Evolutionary conservation across 2,888 invertebrate genomes (phyloP), one percentile per base, ranked within the genome.

Genomic region (Spisula solida): DNA sequence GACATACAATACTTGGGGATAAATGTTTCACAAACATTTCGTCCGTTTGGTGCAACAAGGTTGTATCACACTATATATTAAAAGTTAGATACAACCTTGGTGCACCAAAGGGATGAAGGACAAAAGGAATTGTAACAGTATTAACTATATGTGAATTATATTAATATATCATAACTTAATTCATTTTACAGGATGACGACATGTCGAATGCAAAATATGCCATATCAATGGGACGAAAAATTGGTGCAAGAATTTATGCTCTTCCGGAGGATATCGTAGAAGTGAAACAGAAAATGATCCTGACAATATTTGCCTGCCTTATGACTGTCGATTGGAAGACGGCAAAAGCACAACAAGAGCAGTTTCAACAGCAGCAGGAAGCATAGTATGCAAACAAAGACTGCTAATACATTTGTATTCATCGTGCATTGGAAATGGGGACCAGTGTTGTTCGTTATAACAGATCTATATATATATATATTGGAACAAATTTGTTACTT

Each of bases 251-350:
- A 90, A 99, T 99, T 29, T 99, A 99, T 97, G 99, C 99, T 12
- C 97, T 99, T 90, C 99, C 99, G 25, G 99, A 99, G 97, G 99
- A 99, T 97, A 99, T 99, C 96, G 98, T 99, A 60, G 99, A 99
- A 97, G 98, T 99, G 34, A 99, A 99, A 97, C 98, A 98, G 88
- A 99, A 99, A 97, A 99, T 99, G 99, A 98, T 99, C 89, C 99
- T 99, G 99, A 99, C 99, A 5, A 98, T 99, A 94, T 99, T 99
- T 97, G 99, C 99, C 48, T 99, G 99, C 96, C 97, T 99, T 95
- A 99, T 99, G 99, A 99, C 99, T 48, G 97, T 98, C 96, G 99
- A 99, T 80, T 85, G 84, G 85, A 85, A 81, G 31, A 86, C 78
- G 20, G 87, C 41, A 14, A 31, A 84, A 25, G 29, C 84, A 20